phyloP scores from a whole-genome alignment of 2,113 vertebrate genomes.

The Stomatorhinus ivindoensis region DNA sequence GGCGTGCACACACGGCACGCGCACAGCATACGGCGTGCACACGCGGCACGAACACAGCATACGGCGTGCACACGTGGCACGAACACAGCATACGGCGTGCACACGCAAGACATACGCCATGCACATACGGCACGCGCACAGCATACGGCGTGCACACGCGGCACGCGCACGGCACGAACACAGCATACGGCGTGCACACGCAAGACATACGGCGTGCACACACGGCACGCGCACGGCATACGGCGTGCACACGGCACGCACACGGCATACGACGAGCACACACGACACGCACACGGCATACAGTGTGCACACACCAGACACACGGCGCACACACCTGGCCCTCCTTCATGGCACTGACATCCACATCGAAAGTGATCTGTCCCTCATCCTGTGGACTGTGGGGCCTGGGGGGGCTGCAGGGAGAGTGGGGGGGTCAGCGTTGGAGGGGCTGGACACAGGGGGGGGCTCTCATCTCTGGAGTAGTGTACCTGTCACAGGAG shows the following conservation, averaged over 20 bases:
- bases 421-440: slow-evolving; percentile 13
- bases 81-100: too few relatives aligned
- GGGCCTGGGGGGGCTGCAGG: slow-evolving; percentile 69
- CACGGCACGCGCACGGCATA: too few relatives aligned
- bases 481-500: slow-evolving; percentile 80
- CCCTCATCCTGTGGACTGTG: slow-evolving; percentile 83
- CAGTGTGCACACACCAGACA: too few relatives aligned
- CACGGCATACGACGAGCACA: background rate
- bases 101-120: too few relatives aligned
- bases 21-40: too few relatives aligned
- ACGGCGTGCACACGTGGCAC: background rate
- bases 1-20: too few relatives aligned
- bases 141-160: slow-evolving; percentile 43
- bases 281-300: background rate
- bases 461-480: background rate
- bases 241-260: background rate
- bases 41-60: too few relatives aligned
- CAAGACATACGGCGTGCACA: too few relatives aligned
- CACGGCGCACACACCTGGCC: slow-evolving; percentile 66
- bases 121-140: too few relatives aligned
- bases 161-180: slow-evolving; percentile 44
- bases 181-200: too few relatives aligned
- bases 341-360: slow-evolving; percentile 83
- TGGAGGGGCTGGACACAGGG: background rate
- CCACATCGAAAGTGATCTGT: slow-evolving; percentile 91